Base-by-base conservation (phyloP, 2,113 vertebrate species). In the Varanus salvator region DNA sequence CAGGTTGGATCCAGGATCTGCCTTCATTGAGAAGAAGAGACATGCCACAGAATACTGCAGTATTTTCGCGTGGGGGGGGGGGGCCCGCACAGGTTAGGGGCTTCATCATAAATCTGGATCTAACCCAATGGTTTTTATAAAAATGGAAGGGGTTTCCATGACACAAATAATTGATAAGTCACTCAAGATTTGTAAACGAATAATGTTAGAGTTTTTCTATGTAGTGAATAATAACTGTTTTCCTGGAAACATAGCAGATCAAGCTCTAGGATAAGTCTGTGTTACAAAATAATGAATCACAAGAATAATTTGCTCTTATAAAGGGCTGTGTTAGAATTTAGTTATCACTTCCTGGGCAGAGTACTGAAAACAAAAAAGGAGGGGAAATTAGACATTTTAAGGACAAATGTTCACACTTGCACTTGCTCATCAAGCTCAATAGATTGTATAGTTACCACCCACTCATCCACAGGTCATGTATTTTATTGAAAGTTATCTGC, bases 271-370 rank as follows among this genome's bases (percentile, higher is more conserved):
- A 86, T 69, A 68, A 89, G 89, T 66, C 71, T 6, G 57, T 31
- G 85, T 1, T 80, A 88, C 34, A 48, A 89, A 14, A 75, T 90
- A 88, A 86, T 68, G 19, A 87, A 57, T 75, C 44, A 86, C 0
- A 81, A n/a, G 92, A 88, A 85, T 6, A 2, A 74, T 80, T 50
- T 71, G 76, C 34, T 14, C 71, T 84, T 89, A 84, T 78, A 78
- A 87, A 87, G 57, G 34, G 19, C 60, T 85, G 48, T 64, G 54
- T 80, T 91, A 89, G 89, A 92, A 87, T 69, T 19, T 69, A 90
- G 71, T 57, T 85, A 89, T 89, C 72, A 57, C 74, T 80, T 83
- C 83, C 64, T 86, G 29, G n/a, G 64, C 80, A 87, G 64, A 90
- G 83, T 74, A 89, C 80, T 90, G 60, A 38, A 89, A 91, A 75